These are phyloP conservation scores for Drepana falcataria DNA, from an alignment of 2,888 invertebrate genomes.

Conservation along the genomic window DNA sequence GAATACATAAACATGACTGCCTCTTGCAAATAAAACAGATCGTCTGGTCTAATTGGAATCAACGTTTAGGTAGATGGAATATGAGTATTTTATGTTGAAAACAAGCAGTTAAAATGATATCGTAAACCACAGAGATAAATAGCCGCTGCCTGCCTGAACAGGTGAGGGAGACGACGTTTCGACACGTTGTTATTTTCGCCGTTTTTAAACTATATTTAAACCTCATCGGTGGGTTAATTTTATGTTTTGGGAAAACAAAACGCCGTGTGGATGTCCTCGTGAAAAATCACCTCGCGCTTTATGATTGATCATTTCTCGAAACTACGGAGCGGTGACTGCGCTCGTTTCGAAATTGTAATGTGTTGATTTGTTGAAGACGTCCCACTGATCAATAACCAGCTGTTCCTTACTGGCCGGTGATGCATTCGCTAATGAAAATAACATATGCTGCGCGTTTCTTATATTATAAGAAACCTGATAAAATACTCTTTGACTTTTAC, in stretches of 20 bases:
- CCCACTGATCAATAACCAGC: conserved; percentile 48
- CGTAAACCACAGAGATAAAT: conserved; percentile 35
- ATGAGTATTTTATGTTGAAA: background rate
- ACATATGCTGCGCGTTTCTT: no score
- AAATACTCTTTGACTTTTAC: conserved; percentile 5
- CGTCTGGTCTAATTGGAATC: background rate
- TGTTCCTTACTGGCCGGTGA: conserved; percentile 27
- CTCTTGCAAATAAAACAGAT: no score
- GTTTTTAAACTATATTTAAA: conserved; percentile 56
- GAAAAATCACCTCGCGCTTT: conserved; percentile 72
- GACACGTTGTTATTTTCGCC: conserved; percentile 57
- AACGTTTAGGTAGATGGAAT: no score
- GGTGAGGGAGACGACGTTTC: conserved; percentile 59
- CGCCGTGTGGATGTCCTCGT: conserved; percentile 44
- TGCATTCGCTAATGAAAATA: conserved; percentile 15
- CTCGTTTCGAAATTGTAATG: conserved; percentile 52
- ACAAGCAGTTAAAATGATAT: conserved; percentile 20
- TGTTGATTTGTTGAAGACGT: conserved; percentile 66
- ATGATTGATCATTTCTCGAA: conserved; percentile 76
- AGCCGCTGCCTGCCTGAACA: conserved; percentile 31
- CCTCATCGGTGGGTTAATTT: conserved; percentile 48
- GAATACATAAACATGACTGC: no score
- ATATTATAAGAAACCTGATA: no score
- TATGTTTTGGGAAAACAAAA: conserved; percentile 71
- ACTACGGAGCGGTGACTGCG: conserved; percentile 36